These are phyloP conservation scores for Chrysolophus pictus DNA, from an alignment of 2,797 vertebrate species.

Conservation along the genomic window DNA sequence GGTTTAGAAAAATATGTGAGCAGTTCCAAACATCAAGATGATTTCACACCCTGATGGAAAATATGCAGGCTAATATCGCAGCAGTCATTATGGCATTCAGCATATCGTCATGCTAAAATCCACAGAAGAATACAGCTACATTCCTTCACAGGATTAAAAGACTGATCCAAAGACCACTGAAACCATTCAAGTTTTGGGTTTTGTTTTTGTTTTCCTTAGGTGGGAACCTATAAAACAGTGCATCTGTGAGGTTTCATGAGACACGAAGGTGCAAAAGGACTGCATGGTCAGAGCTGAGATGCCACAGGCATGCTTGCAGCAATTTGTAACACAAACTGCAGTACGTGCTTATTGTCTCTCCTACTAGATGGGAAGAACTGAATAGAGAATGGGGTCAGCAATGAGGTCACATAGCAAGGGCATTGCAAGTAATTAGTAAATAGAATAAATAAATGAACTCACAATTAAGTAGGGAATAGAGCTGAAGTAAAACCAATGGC, in stretches of 20 bases:
- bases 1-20: conserved; percentile 60
- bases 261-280: background rate
- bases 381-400: background rate
- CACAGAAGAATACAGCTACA: conserved; percentile 52
- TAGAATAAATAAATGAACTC: background rate
- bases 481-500: background rate
- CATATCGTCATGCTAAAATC: conserved; percentile 48
- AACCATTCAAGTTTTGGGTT: conserved; percentile 24
- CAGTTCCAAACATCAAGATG: conserved; percentile 54
- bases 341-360: background rate
- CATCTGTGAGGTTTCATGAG: background rate
- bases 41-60: conserved; percentile 53
- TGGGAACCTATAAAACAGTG: conserved; percentile 33
- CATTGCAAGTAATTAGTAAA: conserved; percentile 22
- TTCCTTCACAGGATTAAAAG: conserved; percentile 49
- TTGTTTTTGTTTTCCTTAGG: background rate
- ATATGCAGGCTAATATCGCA: conserved; percentile 42
- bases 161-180: conserved; percentile 27
- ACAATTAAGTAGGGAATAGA: background rate
- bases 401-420: background rate
- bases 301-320: background rate
- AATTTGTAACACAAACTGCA: background rate
- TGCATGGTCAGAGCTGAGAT: background rate
- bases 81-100: conserved; percentile 50
- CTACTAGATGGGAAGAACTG: background rate